Evolutionary conservation across 1,140 invertebrate genomes (phyloP), one percentile per base, ranked within the genome.

Genomic region (Vanessa atalanta): DNA sequence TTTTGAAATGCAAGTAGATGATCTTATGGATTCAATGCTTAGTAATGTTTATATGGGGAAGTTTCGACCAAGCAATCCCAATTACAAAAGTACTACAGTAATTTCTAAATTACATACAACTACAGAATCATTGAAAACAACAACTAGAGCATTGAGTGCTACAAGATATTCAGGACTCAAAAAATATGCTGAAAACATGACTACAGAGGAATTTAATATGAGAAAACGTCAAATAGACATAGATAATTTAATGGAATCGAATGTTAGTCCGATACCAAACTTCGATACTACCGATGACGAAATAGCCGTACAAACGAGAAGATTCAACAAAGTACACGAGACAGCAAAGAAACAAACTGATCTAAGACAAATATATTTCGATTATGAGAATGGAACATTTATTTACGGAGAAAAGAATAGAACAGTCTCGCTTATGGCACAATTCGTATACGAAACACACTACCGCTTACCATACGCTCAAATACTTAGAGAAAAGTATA

Each of bases 381-480:
- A 31, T 15, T 47, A 51, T 3, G 43, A 80, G 48, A 72, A 76
- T 50, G 12, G 15, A 5, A 70, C 20, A 4, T 23, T 23, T 50
- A 79, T 67, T 68, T 68, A 57, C 13, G 43, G 16, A 0, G 67
- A 76, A 15, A 79, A 79, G 51, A 79, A 68, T 14, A 78, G 75
- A 74, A 70, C 71, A 0, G 20, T 79, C 14, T 55, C 64, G 8
- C 7, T 87, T 12, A 83, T 83, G 80, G 65, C 77, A 11, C 85
- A 87, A 26, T 87, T 84, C 26, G 66, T 84, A 9, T 84, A 84
- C 65, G 77, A 79, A 65, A 79, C 74, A 1, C 72, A 78, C 13
- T 83, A 85, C 57, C 79, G 81, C 1, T 12, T 88, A 8, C 69
- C 78, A 1, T 79, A 79, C 43, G 43, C 76, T 0, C 83, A 88